Base-by-base conservation (phyloP, 1,140 invertebrate species). In the Acromyrmex echinatior region DNA sequence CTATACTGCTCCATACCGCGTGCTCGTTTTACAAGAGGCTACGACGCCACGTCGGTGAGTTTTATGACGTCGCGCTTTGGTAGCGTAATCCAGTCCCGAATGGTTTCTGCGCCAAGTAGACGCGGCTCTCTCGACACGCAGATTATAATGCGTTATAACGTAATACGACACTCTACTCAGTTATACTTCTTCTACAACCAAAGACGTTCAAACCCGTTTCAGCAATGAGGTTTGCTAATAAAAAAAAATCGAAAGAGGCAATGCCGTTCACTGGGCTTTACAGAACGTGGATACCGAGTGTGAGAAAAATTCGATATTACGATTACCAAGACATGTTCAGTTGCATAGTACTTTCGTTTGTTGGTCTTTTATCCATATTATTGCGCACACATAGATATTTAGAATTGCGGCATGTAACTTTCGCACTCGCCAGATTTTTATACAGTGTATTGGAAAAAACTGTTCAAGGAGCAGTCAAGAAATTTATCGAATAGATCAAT, bases 291-390 rank as follows among this genome's bases (percentile, higher is more conserved):
- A 60, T 60, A 31, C 39, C 21, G 51, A 51, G 14, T 16, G 53
- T 45, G 65, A 58, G 49, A 71, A 77, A 58, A 71, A 68, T 58
- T 14, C 16, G 14, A 45, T 56, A 71, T 14, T 25, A 35, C 66
- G 39, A 71, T 81, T 60, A 71, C 9, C 35, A 66, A 28, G 79
- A 49, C 65, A 71, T 28, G 65, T 81, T 60, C 62, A 45, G 39
- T 45, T 56, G 49, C 65, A 28, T 21, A 58, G 3, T 81, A 81
- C 79, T 81, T 81, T 81, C 79, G 79, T 81, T 81, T 10, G 78
- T 35, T 60, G 65, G 53, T 35, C 79, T 81, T 71, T 81, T 71
- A 71, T 45, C 35, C 16, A 4, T 53, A 66, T 81, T 58, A n/a
- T 39, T 53, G 31, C 51, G 25, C 31, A 18, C 49, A 35, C 4